phyloP scores from a whole-genome alignment of 2,797 vertebrate species.

The Artibeus lituratus region DNA sequence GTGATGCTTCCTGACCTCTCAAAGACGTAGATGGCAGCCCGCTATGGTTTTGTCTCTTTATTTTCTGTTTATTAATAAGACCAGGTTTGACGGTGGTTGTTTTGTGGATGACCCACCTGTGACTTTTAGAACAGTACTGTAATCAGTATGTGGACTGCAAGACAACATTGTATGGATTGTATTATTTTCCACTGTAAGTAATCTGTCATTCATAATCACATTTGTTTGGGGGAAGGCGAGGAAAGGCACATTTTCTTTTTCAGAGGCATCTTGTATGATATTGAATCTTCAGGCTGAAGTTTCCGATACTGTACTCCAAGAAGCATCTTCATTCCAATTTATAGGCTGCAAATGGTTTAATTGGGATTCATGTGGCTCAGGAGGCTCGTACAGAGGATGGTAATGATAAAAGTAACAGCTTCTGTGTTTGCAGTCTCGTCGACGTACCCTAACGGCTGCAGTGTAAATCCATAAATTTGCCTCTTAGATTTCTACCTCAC shows the following conservation, averaged over 20 bases:
- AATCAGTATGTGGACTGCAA: conserved; percentile 28
- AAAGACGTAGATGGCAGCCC: conserved; percentile 21
- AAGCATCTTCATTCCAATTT: conserved; percentile 75
- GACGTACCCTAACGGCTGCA: conserved; percentile 63
- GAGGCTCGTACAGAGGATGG: conserved; percentile 75
- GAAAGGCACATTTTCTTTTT: background rate
- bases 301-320: conserved; percentile 62
- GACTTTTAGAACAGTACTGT: conserved; percentile 24
- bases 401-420: conserved; percentile 76
- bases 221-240: conserved; percentile 51
- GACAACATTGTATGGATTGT: conserved; percentile 43
- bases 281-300: conserved; percentile 57
- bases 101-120: conserved; percentile 1
- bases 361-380: conserved; percentile 81
- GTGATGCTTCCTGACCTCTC: conserved; percentile 39
- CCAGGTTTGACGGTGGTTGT: background rate
- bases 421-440: conserved; percentile 67
- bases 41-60: conserved; percentile 32
- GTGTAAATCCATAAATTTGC: conserved; percentile 79
- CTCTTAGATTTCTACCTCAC: conserved; percentile 77
- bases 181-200: conserved; percentile 50
- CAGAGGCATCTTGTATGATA: conserved; percentile 48
- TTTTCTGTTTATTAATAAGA: conserved; percentile 53
- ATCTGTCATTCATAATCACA: conserved; percentile 52
- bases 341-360: conserved; percentile 79